Base-by-base conservation (phyloP, 35 echinoderm and acorn worm species). In the Ptychodera flava region DNA sequence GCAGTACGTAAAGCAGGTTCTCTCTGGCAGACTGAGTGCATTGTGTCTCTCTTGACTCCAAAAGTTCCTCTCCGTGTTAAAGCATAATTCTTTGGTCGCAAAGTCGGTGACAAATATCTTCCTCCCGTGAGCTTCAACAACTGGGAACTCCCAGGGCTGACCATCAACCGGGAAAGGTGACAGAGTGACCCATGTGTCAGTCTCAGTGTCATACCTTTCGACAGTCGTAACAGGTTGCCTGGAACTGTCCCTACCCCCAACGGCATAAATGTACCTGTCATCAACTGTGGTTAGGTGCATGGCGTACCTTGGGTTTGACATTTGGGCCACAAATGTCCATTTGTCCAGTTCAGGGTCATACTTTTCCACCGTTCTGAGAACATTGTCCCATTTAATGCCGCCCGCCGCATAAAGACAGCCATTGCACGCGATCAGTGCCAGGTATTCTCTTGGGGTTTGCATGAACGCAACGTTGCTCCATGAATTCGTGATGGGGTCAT, bases 41-140 rank as follows among this genome's bases (percentile, higher is more conserved):
- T 92, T 81, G 64, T 85, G 92, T 1, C 86, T 15, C 15, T 87
- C 88, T 83, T 83, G 82, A 0, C 88, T 86, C 96, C 96, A 99
- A 16, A 38, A 80, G 82, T 99, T 93, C 64, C 85, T 31, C 12
- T 94, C 90, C 0, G 91, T 87, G 37, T 94, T 90, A 0, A 99
- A 82, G 37, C 91, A 90, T 82, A 90, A 91, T 28, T 87, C 83
- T 81, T 93, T 94, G 0, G 93, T 99, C 12, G 96, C 82, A 1
- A 99, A 80, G 81, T 99, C 96, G 0, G 96, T 99, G 34, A 94
- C 96, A 84, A 92, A 93, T 33, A 99, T 99, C 87, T 94, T 92
- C 36, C 86, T 81, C 29, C 94, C 37, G 84, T 90, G 88, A 28
- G 93, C 88, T 87, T 99, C 96, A 31, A 99, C 96, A 28, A 99